These are phyloP conservation scores for Diaperis boleti DNA, from an alignment of 2,888 invertebrate genomes.

Conservation along the genomic window DNA sequence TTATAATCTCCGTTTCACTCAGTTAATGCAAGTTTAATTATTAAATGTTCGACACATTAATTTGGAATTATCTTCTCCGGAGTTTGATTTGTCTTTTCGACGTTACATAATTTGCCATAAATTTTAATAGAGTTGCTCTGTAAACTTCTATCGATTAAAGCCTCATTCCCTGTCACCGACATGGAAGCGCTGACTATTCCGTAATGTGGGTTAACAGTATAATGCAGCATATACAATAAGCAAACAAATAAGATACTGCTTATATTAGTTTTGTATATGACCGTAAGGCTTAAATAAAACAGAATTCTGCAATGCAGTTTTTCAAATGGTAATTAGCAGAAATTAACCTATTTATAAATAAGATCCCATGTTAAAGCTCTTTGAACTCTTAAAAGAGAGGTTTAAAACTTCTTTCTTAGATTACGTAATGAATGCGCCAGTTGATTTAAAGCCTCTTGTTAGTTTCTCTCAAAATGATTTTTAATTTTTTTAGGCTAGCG, in stretches of 20 bases:
- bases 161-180: background rate
- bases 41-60: constrained; percentile 11
- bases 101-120: constrained; percentile 14
- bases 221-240: background rate
- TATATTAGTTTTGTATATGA: too few relatives aligned
- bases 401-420: too few relatives aligned
- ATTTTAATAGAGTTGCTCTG: constrained; percentile 19
- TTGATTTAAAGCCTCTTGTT: too few relatives aligned
- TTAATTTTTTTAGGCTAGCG: too few relatives aligned
- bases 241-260: constrained; percentile 22
- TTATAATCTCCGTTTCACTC: background rate
- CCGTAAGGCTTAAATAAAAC: too few relatives aligned
- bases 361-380: too few relatives aligned
- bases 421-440: too few relatives aligned
- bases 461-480: too few relatives aligned
- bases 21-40: constrained; percentile 2
- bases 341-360: too few relatives aligned
- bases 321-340: too few relatives aligned
- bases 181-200: constrained; percentile 4
- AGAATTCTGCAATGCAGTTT: too few relatives aligned
- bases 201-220: constrained; percentile 23
- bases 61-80: constrained; percentile 20
- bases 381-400: too few relatives aligned
- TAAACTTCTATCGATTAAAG: constrained; percentile 13
- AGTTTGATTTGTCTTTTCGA: constrained; percentile 12